phyloP scores from a whole-genome alignment of 2,113 vertebrate genomes.

The Podarcis muralis region DNA sequence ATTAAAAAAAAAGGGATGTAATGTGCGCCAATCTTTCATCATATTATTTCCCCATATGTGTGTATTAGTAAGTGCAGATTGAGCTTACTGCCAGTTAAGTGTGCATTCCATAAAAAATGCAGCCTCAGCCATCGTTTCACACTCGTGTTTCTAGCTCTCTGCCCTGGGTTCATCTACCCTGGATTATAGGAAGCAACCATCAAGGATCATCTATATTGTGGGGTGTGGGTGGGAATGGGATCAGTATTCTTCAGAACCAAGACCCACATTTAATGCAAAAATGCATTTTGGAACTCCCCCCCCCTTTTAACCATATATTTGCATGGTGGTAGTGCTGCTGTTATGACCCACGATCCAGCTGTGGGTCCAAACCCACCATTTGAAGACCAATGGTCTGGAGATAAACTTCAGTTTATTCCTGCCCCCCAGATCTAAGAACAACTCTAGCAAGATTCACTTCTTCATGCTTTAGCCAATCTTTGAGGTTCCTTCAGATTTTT shows the following conservation, averaged over 20 bases:
- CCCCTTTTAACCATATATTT: too few species aligned
- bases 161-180: not conserved
- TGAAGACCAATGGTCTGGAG: not conserved
- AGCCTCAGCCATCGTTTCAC: not conserved
- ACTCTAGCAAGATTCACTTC: not conserved
- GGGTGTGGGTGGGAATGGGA: too few species aligned
- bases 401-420: not conserved
- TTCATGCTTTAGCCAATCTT: conserved; percentile 12
- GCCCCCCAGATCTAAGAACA: not conserved
- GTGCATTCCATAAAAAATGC: not conserved
- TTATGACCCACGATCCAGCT: not conserved
- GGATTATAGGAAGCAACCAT: not conserved
- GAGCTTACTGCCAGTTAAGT: not conserved
- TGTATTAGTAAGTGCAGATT: not conserved
- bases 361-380: too few species aligned
- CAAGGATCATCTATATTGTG: not conserved
- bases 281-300: too few species aligned
- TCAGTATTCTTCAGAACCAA: too few species aligned
- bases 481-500: not conserved
- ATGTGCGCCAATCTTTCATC: too few species aligned
- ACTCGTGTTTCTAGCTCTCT: not conserved
- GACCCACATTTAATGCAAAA: too few species aligned
- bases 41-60: not conserved
- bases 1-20: too few species aligned
- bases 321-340: not conserved